These are phyloP conservation scores for Heliconius hortense DNA, from an alignment of 2,888 invertebrate genomes.

Conservation along the genomic window DNA sequence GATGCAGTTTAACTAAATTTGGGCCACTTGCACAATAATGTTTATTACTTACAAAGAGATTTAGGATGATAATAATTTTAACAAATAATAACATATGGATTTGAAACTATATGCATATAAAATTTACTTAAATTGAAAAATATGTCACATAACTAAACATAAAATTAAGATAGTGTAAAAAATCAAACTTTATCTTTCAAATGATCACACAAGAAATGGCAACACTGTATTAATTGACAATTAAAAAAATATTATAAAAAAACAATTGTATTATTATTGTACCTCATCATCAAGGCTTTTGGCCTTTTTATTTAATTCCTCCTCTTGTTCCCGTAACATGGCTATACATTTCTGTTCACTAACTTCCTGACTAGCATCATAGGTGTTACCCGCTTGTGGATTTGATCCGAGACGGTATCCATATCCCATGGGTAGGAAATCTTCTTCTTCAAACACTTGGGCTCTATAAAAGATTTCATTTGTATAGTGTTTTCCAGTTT, in stretches of 20 bases:
- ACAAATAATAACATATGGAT: too few relatives aligned
- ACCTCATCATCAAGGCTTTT: constrained; percentile 82
- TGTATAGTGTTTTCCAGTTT: not conserved
- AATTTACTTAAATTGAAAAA: too few relatives aligned
- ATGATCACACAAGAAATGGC: too few relatives aligned
- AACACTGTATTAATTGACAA: not conserved
- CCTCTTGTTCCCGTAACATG: constrained; percentile 94
- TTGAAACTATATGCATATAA: too few relatives aligned
- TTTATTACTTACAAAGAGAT: too few relatives aligned
- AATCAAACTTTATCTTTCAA: too few relatives aligned
- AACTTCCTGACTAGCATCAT: constrained; percentile 85
- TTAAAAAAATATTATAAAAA: not conserved
- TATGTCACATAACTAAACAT: too few relatives aligned
- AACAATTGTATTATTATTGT: constrained; percentile 41
- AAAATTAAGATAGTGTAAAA: too few relatives aligned
- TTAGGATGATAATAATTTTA: too few relatives aligned
- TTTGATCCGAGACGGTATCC: constrained; percentile 89
- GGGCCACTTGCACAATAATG: too few relatives aligned
- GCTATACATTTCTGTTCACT: constrained; percentile 90
- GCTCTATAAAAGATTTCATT: constrained; percentile 77
- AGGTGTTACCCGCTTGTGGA: constrained; percentile 67
- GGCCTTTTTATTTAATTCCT: constrained; percentile 89
- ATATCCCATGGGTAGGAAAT: constrained; percentile 96
- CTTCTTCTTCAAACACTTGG: constrained; percentile 96
- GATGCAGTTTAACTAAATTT: too few relatives aligned